Evolutionary conservation across 2,113 vertebrate genomes (phyloP).

Genomic region (Ptilonorhynchus violaceus): DNA sequence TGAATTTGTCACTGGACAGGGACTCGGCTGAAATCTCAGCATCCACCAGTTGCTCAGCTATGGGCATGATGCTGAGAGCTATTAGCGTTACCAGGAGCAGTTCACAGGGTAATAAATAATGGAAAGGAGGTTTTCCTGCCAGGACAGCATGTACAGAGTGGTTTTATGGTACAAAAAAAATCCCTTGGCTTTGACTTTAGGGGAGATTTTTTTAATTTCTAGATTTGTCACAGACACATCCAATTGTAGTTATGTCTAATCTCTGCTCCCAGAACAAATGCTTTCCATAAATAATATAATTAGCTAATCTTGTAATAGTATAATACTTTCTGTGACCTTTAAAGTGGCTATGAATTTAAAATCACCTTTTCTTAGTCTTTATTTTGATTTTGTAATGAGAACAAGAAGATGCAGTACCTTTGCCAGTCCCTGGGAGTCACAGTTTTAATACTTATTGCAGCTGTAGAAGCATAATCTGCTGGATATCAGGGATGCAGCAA

Average conservation of each 20-base stretch:
- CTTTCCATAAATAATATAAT: conserved; percentile 48
- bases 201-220: conserved; percentile 7
- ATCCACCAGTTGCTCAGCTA: not conserved
- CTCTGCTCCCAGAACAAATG: conserved; percentile 36
- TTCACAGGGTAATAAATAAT: not conserved
- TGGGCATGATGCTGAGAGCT: not conserved
- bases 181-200: not conserved
- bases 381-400: not conserved
- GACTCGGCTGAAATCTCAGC: not conserved
- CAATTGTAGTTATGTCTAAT: conserved; percentile 14
- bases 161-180: not conserved
- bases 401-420: conserved; percentile 31
- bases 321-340: conserved; percentile 35
- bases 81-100: not conserved
- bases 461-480: not conserved
- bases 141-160: not conserved
- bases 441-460: conserved; percentile 56
- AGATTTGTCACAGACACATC: conserved; percentile 34
- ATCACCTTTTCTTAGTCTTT: not conserved
- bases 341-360: conserved; percentile 22
- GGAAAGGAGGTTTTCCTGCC: not conserved
- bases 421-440: conserved; percentile 51
- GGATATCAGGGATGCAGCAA: not conserved
- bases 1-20: not conserved
- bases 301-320: conserved; percentile 8